Evolutionary conservation across 2,113 vertebrate species (phyloP), one percentile per base, ranked within the genome.

Genomic region (Eretmodus cyanostictus): DNA sequence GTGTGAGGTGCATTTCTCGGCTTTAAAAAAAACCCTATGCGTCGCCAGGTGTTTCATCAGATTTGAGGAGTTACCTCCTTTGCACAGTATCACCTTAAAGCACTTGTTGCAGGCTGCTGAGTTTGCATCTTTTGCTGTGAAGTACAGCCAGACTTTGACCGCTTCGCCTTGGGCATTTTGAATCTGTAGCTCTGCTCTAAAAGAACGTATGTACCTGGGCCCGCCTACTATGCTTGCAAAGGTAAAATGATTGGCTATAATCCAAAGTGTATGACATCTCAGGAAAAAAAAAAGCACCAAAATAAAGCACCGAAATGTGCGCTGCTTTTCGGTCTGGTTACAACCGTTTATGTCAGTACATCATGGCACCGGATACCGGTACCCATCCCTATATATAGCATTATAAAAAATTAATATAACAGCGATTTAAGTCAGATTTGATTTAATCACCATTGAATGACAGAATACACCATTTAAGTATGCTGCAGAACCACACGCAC

Each of bases 91-190:
- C 51, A 53, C 0, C 51, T 53, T n/a, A 53, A 53, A 53, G 19
- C 19, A 53, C 51, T 53, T 53, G 19, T 53, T 53, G 5, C 49
- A n/a, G 49, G 45, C 51, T 53, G 19, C 51, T 53, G 51, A 53
- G 51, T 53, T 53, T 53, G 19, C 51, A 11, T 22, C 0, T 6
- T 53, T 53, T 53, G 51, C 51, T 53, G 19, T 53, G 9, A 53
- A 22, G 9, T 53, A 53, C 19, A 53, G 51, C 51, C 51, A 53
- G 51, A 53, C 51, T 2, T 53, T 4, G 51, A 53, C 5, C 2
- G 0, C 51, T 53, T 22, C 5, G 0, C 0, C 9, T 53, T 53
- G 51, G n/a, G 51, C 51, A 2, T 53, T 53, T 53, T 11, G 22
- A 53, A 53, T 22, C 51, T 53, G 5, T 54, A 54, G n/a, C 51